phyloP scores from a whole-genome alignment of 1,140 invertebrate species.

The Thalassaphorura encarpata region DNA sequence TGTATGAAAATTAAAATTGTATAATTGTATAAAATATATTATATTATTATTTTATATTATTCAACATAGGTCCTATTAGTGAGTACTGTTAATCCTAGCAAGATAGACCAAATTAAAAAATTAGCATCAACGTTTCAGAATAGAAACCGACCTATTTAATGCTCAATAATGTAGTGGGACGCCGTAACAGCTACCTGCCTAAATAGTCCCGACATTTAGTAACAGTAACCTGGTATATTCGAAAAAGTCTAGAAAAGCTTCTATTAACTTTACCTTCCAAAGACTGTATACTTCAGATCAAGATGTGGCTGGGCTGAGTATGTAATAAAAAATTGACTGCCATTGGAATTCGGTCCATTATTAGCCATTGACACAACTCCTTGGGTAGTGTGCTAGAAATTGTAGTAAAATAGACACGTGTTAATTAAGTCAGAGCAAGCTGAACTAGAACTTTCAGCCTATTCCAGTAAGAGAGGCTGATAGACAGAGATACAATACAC shows the following conservation, averaged over 20 bases:
- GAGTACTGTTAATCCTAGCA: no score
- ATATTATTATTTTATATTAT: no score
- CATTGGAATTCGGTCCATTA: constrained; percentile 96
- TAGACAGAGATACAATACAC: not conserved
- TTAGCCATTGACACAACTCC: constrained; percentile 98
- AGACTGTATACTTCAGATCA: constrained; percentile 93
- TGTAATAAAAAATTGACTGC: constrained; percentile 95
- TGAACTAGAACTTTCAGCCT: no score
- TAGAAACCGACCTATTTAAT: no score
- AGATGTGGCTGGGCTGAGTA: constrained; percentile 90
- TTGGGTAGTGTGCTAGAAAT: constrained; percentile 63
- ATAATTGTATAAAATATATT: no score
- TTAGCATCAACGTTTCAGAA: no score
- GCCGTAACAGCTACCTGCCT: no score
- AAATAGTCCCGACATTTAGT: not conserved
- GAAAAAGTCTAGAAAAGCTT: not conserved
- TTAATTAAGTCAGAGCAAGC: constrained; percentile 1
- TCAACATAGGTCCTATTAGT: no score
- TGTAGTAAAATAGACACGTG: constrained; percentile 1
- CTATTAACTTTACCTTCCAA: constrained; percentile 67
- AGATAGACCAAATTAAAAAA: no score
- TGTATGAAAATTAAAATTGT: no score
- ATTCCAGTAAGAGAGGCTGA: not conserved
- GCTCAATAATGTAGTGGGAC: no score
- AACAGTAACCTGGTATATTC: not conserved